A percentile compares a stretch with the other conserved stretches of the same genome.
These are phyloP conservation scores for Okamejei kenojei DNA, from an alignment of 2,797 vertebrate species.

Conservation along the genomic window DNA sequence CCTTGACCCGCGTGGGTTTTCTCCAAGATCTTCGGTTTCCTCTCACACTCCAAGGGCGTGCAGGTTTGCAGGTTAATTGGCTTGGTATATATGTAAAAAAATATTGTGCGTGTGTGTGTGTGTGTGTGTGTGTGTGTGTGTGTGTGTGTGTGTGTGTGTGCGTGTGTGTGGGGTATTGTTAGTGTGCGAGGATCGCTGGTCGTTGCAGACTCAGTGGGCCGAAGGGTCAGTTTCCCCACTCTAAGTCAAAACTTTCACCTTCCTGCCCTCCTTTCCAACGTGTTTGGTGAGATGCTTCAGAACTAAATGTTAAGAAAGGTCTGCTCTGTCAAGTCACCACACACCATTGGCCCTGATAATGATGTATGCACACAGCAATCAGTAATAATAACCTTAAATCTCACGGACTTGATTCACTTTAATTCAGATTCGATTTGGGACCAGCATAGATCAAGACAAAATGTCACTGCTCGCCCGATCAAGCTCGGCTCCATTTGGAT, in stretches of 20 bases:
- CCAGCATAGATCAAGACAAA: neutral
- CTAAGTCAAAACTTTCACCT: neutral
- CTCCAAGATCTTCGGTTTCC: no score
- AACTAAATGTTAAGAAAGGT: neutral
- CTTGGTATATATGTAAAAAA: no score
- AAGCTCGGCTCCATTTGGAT: constrained; percentile 4
- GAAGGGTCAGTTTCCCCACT: no score
- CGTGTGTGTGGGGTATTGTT: no score
- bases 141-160: no score
- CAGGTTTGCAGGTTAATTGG: no score
- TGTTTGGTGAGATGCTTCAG: neutral
- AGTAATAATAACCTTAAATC: constrained; percentile 2
- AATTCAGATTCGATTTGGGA: constrained; percentile 30
- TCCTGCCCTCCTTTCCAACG: neutral
- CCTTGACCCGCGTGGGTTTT: no score
- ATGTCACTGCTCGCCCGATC: constrained; percentile 3
- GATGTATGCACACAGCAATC: constrained; percentile 7
- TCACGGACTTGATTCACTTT: neutral
- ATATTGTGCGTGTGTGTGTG: no score
- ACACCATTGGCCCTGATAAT: neutral
- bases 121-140: no score
- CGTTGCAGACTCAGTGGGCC: no score
- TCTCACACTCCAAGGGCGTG: no score
- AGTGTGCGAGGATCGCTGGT: no score
- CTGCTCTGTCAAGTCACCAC: neutral